Percentiles rank a stretch among this genome's conserved stretches.
phyloP scores from a whole-genome alignment of 2,888 invertebrate genomes.

The Apodemia zela region DNA sequence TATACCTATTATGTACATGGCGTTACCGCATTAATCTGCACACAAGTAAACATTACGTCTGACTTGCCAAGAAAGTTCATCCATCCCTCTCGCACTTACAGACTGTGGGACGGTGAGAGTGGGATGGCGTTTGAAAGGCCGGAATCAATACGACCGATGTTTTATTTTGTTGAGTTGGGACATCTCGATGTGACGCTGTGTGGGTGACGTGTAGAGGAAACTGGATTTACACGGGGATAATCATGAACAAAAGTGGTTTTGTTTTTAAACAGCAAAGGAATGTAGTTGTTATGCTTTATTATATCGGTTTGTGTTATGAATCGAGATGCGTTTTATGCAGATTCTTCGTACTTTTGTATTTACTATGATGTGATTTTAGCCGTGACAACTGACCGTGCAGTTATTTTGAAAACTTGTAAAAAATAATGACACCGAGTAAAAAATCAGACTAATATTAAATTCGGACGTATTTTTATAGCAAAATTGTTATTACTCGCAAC shows the following conservation, averaged over 20 bases:
- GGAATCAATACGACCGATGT: constrained; percentile 72
- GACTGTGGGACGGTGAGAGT: constrained; percentile 33
- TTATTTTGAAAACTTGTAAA: too few relatives aligned
- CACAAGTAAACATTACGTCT: constrained; percentile 37
- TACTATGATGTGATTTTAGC: too few relatives aligned
- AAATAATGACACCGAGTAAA: too few relatives aligned
- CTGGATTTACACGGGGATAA: constrained; percentile 22
- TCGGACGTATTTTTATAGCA: too few relatives aligned
- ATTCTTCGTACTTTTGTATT: not conserved
- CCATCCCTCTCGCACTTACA: constrained; percentile 28
- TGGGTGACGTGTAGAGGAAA: constrained; percentile 24
- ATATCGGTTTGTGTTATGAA: not conserved
- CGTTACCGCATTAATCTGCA: constrained; percentile 39
- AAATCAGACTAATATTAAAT: too few relatives aligned
- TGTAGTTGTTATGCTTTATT: not conserved
- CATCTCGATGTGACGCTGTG: constrained; percentile 43
- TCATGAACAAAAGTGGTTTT: constrained; percentile 12
- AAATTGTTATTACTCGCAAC: too few relatives aligned
- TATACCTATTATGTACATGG: constrained; percentile 35
- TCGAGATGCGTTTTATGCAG: not conserved
- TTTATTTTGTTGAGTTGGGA: constrained; percentile 69
- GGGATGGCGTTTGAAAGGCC: constrained; percentile 48
- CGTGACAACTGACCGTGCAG: too few relatives aligned
- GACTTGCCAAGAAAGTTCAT: constrained; percentile 34
- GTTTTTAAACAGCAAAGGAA: not conserved